Base-by-base conservation (phyloP, 2,888 invertebrate species). In the Xestia c-nigrum region DNA sequence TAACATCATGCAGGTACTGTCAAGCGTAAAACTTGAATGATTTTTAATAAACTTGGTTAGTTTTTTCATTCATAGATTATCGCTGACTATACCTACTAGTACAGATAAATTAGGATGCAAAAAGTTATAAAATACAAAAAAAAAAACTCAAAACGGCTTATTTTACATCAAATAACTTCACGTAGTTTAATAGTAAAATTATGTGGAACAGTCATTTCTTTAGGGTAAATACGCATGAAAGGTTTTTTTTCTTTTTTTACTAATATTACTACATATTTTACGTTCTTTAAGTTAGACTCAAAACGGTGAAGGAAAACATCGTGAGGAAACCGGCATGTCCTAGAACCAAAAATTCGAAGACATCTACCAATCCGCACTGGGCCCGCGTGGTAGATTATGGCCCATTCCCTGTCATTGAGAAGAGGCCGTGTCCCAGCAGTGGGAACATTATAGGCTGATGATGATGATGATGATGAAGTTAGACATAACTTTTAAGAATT, bases 111-210 rank as follows among this genome's bases (percentile, higher is more conserved):
- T 65, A 43, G 57, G 63, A 68, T 43, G 75, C 40, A 55, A 74
- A 69, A 50, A 69, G 50, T 38, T 50, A 52, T 40, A 66, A 72
- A 75, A 61, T 43, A 31, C 81, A 50, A 50, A 65, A 57, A 70
- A 81, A 52, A 66, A 82, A 75, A 82, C 43, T 19, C 7, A 31
- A 40, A 78, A 82, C 52, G 50, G 65, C 50, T 61, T 82, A 78
- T 76, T 81, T 67, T 70, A 76, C 73, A 85, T 59, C 24, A 70
- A 78, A 82, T 69, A 77, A 85, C 55, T 87, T 79, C 50, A 66
- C 70, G 70, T 74, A 71, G 74, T 80, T 80, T 70, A 65, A 76
- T 76, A 57, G 76, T 82, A 75, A 82, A 82, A 78, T 78, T 78
- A 78, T 82, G 57, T 78, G 78, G 75, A 77, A 80, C 72, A 66